These are phyloP conservation scores for Dendrolimus houi DNA, from an alignment of 2,888 invertebrate species.

Conservation along the genomic window DNA sequence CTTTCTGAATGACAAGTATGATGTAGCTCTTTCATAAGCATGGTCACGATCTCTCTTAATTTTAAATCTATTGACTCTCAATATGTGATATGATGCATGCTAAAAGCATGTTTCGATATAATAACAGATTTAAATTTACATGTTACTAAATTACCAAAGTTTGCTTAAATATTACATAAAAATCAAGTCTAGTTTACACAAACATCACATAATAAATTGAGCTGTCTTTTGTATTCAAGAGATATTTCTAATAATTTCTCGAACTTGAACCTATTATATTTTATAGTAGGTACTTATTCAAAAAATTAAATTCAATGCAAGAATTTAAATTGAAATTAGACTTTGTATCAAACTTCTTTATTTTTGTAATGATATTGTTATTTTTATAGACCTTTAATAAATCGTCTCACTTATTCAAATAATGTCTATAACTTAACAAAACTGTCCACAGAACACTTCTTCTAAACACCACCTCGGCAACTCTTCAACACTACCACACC, in stretches of 20 bases:
- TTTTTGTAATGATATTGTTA: too few relatives aligned
- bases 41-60: too few relatives aligned
- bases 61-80: too few relatives aligned
- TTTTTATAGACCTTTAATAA: too few relatives aligned
- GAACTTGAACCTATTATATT: too few relatives aligned
- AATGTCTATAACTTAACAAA: not conserved
- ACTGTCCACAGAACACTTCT: conserved; percentile 85
- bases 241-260: not conserved
- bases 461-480: conserved; percentile 84
- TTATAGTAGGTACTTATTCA: too few relatives aligned
- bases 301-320: too few relatives aligned
- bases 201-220: conserved; percentile 17
- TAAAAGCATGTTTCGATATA: not conserved
- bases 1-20: too few relatives aligned
- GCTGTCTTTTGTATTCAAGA: conserved; percentile 24
- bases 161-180: not conserved
- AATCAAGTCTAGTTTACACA: not conserved
- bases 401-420: too few relatives aligned
- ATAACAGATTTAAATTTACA: not conserved
- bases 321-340: too few relatives aligned
- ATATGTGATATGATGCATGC: not conserved
- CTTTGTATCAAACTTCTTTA: too few relatives aligned
- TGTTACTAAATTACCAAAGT: conserved; percentile 4
- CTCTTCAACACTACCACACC: conserved; percentile 81
- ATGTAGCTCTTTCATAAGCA: too few relatives aligned